These are phyloP conservation scores for Meiosimyza platycephala DNA, from an alignment of 2,888 invertebrate genomes.

Conservation along the genomic window DNA sequence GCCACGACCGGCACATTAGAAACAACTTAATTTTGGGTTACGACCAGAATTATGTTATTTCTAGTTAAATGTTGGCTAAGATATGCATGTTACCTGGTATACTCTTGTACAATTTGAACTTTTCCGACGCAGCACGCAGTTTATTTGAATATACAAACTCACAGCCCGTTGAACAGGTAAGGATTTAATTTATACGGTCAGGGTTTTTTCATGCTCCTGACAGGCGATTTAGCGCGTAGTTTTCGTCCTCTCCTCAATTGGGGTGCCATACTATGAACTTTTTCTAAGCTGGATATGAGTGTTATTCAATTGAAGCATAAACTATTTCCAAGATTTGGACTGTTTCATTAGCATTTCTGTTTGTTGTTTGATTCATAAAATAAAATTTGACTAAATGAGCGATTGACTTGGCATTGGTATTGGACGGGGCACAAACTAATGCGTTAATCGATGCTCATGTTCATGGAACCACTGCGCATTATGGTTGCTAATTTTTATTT, in stretches of 20 bases:
- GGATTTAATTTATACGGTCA: slow-evolving; percentile 59
- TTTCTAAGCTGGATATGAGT: not conserved
- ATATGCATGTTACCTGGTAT: not conserved
- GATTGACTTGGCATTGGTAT: slow-evolving; percentile 49
- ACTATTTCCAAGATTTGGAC: not conserved
- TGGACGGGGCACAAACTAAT: slow-evolving; percentile 41
- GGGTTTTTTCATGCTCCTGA: slow-evolving; percentile 60
- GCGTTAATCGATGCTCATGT: slow-evolving; percentile 24
- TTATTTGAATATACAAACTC: no score
- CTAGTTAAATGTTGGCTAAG: not conserved
- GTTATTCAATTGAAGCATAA: not conserved
- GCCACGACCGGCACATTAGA: not conserved
- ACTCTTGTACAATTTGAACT: slow-evolving; percentile 6
- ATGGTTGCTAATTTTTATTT: slow-evolving; percentile 41
- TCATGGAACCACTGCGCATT: slow-evolving; percentile 57
- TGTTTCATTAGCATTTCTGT: slow-evolving; percentile 30
- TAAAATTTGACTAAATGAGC: slow-evolving; percentile 55
- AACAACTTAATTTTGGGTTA: slow-evolving; percentile 28
- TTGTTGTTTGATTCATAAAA: slow-evolving; percentile 14
- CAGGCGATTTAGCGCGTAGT: slow-evolving; percentile 47
- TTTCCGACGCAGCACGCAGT: slow-evolving; percentile 1
- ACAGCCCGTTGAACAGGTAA: not conserved
- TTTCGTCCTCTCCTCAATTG: not conserved
- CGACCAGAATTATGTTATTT: not conserved
- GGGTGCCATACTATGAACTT: slow-evolving; percentile 7